Evolutionary conservation across 2,888 invertebrate genomes (phyloP).

Genomic region (Cephus nigrinus): DNA sequence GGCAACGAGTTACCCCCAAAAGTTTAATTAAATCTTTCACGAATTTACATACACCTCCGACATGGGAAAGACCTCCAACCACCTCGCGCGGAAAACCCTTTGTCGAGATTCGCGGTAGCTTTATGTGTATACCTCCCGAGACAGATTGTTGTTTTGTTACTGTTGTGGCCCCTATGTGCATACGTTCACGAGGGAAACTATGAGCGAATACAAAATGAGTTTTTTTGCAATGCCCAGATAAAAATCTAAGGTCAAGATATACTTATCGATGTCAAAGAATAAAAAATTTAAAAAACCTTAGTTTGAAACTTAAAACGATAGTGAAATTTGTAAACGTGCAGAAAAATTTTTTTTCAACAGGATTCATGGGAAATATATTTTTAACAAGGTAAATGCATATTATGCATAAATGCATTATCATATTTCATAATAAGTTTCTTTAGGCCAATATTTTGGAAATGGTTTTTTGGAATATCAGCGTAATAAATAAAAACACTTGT

Average conservation of each 20-base stretch:
- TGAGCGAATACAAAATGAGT: not conserved
- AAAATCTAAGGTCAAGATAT: not conserved
- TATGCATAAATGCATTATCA: not conserved
- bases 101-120: constrained; percentile 53
- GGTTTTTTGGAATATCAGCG: not conserved
- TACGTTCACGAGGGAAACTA: not conserved
- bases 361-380: not conserved
- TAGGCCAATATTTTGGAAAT: not conserved
- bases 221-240: too few relatives aligned
- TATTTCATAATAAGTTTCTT: not conserved
- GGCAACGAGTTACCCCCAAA: not conserved
- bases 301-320: not conserved
- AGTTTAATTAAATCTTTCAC: constrained; percentile 63
- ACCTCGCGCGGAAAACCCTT: constrained; percentile 41
- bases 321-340: not conserved
- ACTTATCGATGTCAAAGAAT: not conserved
- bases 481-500: not conserved
- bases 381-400: not conserved
- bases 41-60: constrained; percentile 56
- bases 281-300: not conserved
- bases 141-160: not conserved
- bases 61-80: constrained; percentile 16
- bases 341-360: not conserved
- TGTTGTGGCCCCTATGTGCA: not conserved
- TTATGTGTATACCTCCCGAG: constrained; percentile 8